Conservation (phyloP, 2,113 vertebrate species). For the Columba livia region DNA sequence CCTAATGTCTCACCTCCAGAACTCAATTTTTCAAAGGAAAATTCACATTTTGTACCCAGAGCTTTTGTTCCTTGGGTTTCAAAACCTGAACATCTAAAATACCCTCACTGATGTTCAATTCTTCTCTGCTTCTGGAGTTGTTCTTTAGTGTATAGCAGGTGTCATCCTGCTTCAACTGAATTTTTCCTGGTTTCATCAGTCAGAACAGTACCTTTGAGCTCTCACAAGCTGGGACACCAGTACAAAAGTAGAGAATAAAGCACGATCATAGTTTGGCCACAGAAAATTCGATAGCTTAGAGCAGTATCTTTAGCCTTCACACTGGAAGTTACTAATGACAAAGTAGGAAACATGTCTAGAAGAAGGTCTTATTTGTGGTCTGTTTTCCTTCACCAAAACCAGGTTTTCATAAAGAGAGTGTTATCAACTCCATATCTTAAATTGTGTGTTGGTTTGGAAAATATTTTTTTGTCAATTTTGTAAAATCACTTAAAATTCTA, state of each 20-base stretch:
- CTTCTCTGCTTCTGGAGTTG: neutral
- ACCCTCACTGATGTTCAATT: neutral
- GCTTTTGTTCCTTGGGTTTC: neutral
- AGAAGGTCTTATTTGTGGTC: neutral
- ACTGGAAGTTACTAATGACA: neutral
- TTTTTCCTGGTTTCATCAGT: neutral
- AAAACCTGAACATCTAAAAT: neutral
- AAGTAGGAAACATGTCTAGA: neutral
- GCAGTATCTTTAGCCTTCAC: neutral
- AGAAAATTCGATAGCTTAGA: neutral
- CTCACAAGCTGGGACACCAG: accelerated
- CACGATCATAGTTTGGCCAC: neutral
- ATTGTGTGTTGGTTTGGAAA: neutral
- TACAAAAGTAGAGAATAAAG: neutral
- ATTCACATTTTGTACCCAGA: neutral
- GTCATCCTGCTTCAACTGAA: neutral
- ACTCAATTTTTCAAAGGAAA: neutral
- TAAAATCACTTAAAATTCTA: neutral
- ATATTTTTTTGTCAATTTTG: neutral
- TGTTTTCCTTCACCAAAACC: neutral
- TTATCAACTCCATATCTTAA: neutral
- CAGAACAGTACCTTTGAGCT: neutral
- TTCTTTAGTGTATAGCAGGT: neutral
- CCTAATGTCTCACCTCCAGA: neutral
- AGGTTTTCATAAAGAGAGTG: neutral